A percentile compares a stretch with the other conserved stretches of the same genome.
phyloP scores from a whole-genome alignment of 2,113 vertebrate genomes.

The Rhipidura dahli region DNA sequence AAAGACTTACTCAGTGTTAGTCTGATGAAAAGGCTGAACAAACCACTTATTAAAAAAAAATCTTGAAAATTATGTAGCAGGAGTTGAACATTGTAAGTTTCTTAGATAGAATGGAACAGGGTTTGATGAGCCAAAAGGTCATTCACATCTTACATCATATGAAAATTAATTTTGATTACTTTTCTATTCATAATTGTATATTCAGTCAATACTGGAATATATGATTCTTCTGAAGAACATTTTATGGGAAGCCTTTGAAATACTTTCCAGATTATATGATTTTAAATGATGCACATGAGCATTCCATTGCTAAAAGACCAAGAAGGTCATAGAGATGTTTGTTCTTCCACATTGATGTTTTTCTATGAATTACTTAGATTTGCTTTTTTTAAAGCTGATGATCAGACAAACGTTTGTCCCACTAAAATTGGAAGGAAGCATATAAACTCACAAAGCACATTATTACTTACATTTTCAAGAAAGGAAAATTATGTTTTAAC shows the following conservation, averaged over 20 bases:
- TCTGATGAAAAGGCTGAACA: neutral
- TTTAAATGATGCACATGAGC: neutral
- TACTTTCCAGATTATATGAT: neutral
- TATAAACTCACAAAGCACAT: neutral
- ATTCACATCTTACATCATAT: neutral
- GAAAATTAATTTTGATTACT: neutral
- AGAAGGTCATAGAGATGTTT: neutral
- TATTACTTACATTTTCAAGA: neutral
- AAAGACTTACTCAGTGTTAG: neutral
- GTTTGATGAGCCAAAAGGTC: neutral
- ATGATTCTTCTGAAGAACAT: neutral
- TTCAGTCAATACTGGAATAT: neutral
- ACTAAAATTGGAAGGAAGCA: neutral
- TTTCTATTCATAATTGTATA: neutral
- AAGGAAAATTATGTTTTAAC: neutral
- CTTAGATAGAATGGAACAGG: neutral
- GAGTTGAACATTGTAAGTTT: neutral
- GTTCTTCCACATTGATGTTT: neutral
- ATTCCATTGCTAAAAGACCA: neutral
- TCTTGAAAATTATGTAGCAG: neutral
- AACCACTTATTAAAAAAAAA: neutral
- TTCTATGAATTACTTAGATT: neutral
- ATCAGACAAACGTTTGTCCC: neutral
- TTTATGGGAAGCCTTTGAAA: neutral
- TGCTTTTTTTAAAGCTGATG: neutral